Conservation (phyloP, 2,797 vertebrate species). For the Sparidentex hasta region DNA sequence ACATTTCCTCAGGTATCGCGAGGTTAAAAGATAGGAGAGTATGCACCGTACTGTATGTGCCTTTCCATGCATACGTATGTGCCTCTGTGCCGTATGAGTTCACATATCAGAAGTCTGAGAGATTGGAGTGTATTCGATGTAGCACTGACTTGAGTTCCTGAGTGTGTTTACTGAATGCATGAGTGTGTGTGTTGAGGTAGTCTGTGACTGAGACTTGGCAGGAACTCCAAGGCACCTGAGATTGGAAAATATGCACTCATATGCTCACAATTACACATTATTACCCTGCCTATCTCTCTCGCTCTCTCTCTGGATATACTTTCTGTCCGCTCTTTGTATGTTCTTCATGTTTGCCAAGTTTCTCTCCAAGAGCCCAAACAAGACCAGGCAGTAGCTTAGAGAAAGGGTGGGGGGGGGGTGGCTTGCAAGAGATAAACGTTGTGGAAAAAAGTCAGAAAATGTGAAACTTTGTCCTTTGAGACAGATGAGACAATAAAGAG, state of each 20-base stretch:
- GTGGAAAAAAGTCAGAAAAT: conserved; percentile 17
- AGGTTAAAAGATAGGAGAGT: conserved; percentile 64
- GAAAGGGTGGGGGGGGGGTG: conserved; percentile 15
- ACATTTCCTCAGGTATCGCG: conserved; percentile 66
- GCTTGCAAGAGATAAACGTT: conserved; percentile 36
- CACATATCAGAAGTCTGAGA: conserved; percentile 54
- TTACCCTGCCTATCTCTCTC: conserved; percentile 29
- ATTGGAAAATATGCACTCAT: conserved; percentile 48
- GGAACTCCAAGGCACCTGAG: conserved; percentile 41
- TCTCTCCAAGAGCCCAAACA: conserved; percentile 49
- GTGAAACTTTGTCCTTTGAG: conserved; percentile 25
- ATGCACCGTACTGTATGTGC: conserved; percentile 41
- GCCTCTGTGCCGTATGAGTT: conserved; percentile 36
- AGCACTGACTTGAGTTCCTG: conserved; percentile 47
- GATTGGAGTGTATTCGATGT: conserved; percentile 36
- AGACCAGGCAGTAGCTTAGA: conserved; percentile 24
- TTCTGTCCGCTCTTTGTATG: conserved; percentile 38
- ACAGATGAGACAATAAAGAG: conserved; percentile 36
- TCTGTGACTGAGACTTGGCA: conserved; percentile 47
- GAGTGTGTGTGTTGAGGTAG: conserved; percentile 36
- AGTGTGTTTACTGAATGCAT: conserved; percentile 59
- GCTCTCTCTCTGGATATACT: conserved; percentile 26
- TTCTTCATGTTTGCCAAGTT: conserved; percentile 54
- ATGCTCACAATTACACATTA: conserved; percentile 37
- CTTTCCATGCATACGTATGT: conserved; percentile 48